These are phyloP conservation scores for Monopterus albus DNA, from an alignment of 2,113 vertebrate genomes.

Conservation along the genomic window DNA sequence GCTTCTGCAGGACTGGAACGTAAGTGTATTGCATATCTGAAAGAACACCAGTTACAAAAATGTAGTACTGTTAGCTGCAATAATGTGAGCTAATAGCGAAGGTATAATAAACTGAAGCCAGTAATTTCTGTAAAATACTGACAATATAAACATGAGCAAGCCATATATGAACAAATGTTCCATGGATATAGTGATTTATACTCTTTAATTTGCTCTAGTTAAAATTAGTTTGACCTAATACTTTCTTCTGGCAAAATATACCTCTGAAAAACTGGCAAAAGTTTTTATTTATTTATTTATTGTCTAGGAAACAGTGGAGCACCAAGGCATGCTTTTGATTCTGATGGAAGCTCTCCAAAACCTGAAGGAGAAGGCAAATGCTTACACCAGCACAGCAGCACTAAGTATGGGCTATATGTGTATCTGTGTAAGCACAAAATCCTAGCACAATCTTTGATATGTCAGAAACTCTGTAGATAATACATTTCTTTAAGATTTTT, in stretches of 20 bases:
- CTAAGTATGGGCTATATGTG: conserved; percentile 32
- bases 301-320: conserved; percentile 52
- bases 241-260: neutral
- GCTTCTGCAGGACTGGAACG: conserved; percentile 64
- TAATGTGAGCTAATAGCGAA: too few species aligned
- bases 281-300: neutral
- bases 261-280: neutral
- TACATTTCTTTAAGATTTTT: neutral
- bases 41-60: too few species aligned
- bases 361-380: conserved; percentile 44
- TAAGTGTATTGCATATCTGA: conserved; percentile 35
- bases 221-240: neutral
- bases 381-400: conserved; percentile 51
- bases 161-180: neutral
- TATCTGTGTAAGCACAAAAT: neutral
- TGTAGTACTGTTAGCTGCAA: too few species aligned
- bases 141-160: neutral
- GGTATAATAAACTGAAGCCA: neutral
- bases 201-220: neutral
- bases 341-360: conserved; percentile 46
- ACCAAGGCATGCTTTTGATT: conserved; percentile 30
- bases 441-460: too few species aligned
- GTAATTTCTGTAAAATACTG: neutral
- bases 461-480: neutral
- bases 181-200: neutral